phyloP scores from a whole-genome alignment of 2,888 invertebrate genomes.

The Nomada hirtipes region DNA sequence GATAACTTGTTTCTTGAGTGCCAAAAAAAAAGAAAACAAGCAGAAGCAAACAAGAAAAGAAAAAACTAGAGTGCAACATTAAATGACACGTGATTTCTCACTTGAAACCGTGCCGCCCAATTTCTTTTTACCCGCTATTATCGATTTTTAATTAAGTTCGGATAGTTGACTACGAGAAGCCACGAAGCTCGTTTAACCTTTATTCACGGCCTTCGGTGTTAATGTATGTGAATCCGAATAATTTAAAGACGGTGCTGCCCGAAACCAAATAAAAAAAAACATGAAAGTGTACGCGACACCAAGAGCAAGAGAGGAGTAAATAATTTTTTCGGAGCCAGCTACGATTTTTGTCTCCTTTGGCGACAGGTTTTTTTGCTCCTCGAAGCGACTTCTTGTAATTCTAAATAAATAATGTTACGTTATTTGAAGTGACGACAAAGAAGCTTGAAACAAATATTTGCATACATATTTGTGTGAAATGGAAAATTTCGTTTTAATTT shows the following conservation, averaged over 20 bases:
- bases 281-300: background rate
- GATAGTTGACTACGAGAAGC: background rate
- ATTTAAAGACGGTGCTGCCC: conserved; percentile 24
- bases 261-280: background rate
- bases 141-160: conserved; percentile 25
- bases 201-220: conserved; percentile 30
- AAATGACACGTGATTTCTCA: conserved; percentile 3
- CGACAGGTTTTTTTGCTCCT: background rate
- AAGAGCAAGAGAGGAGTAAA: background rate
- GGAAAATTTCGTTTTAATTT: background rate
- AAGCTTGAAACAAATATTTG: no score
- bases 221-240: conserved; percentile 40
- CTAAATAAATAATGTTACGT: background rate
- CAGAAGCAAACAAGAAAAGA: background rate
- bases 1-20: conserved; percentile 15
- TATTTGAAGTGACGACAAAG: background rate
- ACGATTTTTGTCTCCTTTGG: background rate
- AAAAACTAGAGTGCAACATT: background rate
- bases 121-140: background rate
- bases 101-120: background rate
- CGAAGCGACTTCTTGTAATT: background rate
- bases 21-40: background rate
- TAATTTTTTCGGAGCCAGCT: conserved; percentile 9
- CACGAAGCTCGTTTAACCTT: conserved; percentile 32
- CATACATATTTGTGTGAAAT: no score